Evolutionary conservation across 2,113 vertebrate genomes (phyloP).

Genomic region (Nothoprocta perdicaria): DNA sequence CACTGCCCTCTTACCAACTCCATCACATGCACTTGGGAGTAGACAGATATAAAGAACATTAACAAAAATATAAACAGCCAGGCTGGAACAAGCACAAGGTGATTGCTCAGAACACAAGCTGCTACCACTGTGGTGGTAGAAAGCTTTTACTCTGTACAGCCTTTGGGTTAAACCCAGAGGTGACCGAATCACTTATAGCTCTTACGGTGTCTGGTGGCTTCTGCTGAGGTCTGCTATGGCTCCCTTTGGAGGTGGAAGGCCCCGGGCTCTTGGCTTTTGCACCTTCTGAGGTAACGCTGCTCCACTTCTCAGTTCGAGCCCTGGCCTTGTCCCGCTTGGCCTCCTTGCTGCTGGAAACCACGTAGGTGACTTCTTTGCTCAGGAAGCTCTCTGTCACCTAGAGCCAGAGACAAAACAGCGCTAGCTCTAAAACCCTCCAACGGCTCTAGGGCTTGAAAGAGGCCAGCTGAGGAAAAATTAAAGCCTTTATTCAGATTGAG

Average conservation of each 20-base stretch:
- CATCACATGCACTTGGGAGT: fast-evolving
- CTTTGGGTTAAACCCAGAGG: background rate
- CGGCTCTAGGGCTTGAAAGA: background rate
- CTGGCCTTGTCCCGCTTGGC: conserved; percentile 26
- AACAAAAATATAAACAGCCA: fast-evolving
- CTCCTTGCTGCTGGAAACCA: conserved; percentile 84
- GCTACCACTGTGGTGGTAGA: background rate
- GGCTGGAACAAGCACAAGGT: fast-evolving
- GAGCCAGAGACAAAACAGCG: conserved; percentile 33
- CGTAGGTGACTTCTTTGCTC: conserved; percentile 87
- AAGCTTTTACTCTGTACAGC: background rate
- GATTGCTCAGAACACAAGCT: background rate
- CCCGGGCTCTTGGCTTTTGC: background rate
- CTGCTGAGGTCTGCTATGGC: background rate
- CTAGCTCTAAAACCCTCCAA: background rate
- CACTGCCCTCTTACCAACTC: background rate
- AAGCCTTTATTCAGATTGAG: background rate
- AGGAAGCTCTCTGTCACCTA: conserved; percentile 89
- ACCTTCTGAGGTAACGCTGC: background rate
- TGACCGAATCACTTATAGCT: background rate
- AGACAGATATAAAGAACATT: background rate
- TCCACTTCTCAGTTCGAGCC: background rate
- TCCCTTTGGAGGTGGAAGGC: background rate
- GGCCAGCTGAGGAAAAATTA: background rate
- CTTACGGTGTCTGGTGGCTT: conserved; percentile 51